phyloP scores from a whole-genome alignment of 2,113 vertebrate genomes.

The Silurus meridionalis region DNA sequence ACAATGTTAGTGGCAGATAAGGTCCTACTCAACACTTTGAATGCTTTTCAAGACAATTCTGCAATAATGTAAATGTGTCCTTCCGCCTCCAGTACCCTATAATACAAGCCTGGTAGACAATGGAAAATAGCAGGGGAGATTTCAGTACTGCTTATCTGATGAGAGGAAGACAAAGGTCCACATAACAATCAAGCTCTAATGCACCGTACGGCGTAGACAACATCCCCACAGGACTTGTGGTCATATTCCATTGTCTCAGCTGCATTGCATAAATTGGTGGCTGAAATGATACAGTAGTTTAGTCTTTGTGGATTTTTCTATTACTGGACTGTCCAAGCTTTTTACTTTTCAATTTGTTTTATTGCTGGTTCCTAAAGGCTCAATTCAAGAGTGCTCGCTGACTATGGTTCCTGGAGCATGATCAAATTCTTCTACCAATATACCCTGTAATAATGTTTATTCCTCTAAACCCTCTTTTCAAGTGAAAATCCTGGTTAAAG shows the following conservation, averaged over 20 bases:
- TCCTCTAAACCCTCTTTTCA: constrained; percentile 25
- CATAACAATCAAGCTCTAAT: constrained; percentile 51
- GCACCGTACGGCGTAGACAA: constrained; percentile 33
- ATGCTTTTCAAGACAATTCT: constrained; percentile 40
- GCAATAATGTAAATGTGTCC: constrained; percentile 47
- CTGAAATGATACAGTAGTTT: constrained; percentile 34
- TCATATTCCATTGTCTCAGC: constrained; percentile 23
- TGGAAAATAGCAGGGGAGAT: constrained; percentile 43
- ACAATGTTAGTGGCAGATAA: constrained; percentile 54
- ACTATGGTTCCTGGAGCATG: constrained; percentile 37
- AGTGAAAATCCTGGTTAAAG: constrained; percentile 21
- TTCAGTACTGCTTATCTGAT: constrained; percentile 52
- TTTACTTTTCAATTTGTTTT: constrained; percentile 58
- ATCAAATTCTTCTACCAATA: constrained; percentile 39
- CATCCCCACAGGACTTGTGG: constrained; percentile 16
- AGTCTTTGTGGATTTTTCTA: constrained; percentile 51
- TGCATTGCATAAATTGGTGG: constrained; percentile 10
- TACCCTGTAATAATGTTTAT: constrained; percentile 39
- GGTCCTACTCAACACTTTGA: constrained; percentile 30
- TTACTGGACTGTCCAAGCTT: constrained; percentile 47
- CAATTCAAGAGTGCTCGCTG: constrained; percentile 45
- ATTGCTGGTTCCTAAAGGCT: constrained; percentile 50
- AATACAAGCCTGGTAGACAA: constrained; percentile 39
- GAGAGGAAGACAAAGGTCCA: constrained; percentile 48
- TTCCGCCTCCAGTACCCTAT: constrained; percentile 7